phyloP scores from a whole-genome alignment of 2,888 invertebrate species.

The Agonopterix subpropinquella region DNA sequence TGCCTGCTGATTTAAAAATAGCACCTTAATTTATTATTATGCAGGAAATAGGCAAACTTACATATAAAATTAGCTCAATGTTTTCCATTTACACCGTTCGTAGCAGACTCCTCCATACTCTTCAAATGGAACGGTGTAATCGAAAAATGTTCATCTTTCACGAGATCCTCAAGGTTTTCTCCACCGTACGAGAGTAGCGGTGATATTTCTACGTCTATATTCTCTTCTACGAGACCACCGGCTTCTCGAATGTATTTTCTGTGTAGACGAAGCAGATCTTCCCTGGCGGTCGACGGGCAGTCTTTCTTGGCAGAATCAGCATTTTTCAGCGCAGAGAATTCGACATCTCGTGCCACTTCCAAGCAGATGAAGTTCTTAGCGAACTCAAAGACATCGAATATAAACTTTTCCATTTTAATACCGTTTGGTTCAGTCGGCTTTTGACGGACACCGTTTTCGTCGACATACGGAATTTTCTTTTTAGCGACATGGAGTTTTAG shows the following conservation, averaged over 20 bases:
- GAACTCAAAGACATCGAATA: constrained; percentile 98
- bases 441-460: constrained; percentile 80
- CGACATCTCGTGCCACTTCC: constrained; percentile 93
- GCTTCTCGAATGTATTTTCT: constrained; percentile 86
- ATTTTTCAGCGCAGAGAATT: constrained; percentile 98
- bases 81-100: constrained; percentile 57
- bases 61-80: constrained; percentile 25
- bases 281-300: constrained; percentile 90
- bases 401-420: constrained; percentile 99
- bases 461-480: constrained; percentile 95
- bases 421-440: constrained; percentile 93
- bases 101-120: constrained; percentile 48
- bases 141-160: constrained; percentile 79
- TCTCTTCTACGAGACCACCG: constrained; percentile 83
- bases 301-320: constrained; percentile 91
- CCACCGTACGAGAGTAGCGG: constrained; percentile 94
- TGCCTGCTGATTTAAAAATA: too few relatives aligned
- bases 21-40: too few relatives aligned
- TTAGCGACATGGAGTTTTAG: constrained; percentile 95
- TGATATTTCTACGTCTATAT: constrained; percentile 90
- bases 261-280: constrained; percentile 86
- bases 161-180: constrained; percentile 84
- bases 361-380: constrained; percentile 93
- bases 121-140: constrained; percentile 79
- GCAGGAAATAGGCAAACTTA: not conserved